Conservation (phyloP, 2,113 vertebrate species). For the Lipophrys pholis region DNA sequence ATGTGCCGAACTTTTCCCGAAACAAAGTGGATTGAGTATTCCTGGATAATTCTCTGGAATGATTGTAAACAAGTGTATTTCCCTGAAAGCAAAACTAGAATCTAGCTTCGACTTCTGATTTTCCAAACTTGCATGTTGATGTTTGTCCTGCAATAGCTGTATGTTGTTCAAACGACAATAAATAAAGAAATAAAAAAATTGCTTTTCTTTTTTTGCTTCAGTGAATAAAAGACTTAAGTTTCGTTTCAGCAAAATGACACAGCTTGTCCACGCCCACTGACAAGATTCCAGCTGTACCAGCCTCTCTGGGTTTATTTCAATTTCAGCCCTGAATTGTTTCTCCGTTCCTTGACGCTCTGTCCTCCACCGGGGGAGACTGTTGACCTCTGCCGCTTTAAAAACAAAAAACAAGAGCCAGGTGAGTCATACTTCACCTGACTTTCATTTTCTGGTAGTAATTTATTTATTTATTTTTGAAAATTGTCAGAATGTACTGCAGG, state of each 20-base stretch:
- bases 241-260: slow-evolving; percentile 42
- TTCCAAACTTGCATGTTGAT: slow-evolving; percentile 14
- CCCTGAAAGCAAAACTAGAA: neutral
- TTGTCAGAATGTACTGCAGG: no score
- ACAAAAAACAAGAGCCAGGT: neutral
- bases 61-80: neutral
- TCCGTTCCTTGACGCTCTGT: neutral
- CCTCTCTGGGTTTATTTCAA: neutral
- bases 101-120: neutral
- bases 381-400: neutral
- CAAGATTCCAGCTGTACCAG: neutral
- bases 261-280: slow-evolving; percentile 34
- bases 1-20: no score
- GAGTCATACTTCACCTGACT: neutral
- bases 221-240: slow-evolving; percentile 29
- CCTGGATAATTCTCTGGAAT: neutral
- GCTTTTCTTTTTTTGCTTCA: neutral
- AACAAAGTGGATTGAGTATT: no score
- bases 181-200: slow-evolving; percentile 5
- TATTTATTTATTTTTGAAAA: neutral
- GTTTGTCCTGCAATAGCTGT: neutral
- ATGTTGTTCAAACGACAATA: slow-evolving; percentile 6
- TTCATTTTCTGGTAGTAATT: neutral
- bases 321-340: neutral
- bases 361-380: neutral